phyloP scores from a whole-genome alignment of 2,797 vertebrate genomes.

The Nothura maculosa region DNA sequence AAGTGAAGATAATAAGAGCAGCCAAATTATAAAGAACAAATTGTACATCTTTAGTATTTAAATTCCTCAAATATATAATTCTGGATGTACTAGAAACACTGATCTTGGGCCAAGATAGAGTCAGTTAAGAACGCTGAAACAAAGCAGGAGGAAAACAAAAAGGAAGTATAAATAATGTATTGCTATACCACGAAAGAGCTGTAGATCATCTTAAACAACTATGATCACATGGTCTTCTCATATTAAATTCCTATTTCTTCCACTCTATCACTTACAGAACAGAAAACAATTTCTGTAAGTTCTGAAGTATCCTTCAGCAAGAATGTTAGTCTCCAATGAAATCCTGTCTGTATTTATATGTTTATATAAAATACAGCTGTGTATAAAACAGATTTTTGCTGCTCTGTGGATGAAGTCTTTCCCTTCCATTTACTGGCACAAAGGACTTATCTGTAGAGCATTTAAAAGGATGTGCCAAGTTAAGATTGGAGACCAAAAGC shows the following conservation, averaged over 20 bases:
- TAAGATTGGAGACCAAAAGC: not conserved
- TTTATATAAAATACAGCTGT: not conserved
- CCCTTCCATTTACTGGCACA: not conserved
- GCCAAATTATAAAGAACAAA: constrained; percentile 60
- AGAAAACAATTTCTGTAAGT: not conserved
- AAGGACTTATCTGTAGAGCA: not conserved
- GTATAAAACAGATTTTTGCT: not conserved
- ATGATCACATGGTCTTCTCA: not conserved
- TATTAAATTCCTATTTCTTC: not conserved
- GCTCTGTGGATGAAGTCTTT: not conserved
- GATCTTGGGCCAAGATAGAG: constrained; percentile 9
- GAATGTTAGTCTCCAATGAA: not conserved
- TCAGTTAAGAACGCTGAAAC: not conserved
- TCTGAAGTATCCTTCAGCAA: not conserved
- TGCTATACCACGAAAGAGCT: not conserved
- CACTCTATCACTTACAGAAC: not conserved
- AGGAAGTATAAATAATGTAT: not conserved
- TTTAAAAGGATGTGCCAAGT: not conserved
- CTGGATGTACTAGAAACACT: constrained; percentile 33
- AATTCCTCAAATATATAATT: constrained; percentile 51
- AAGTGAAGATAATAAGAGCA: not conserved
- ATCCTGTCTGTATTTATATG: not conserved
- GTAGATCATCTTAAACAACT: not conserved
- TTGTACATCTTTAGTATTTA: constrained; percentile 42
- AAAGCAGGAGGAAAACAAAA: not conserved